Base-by-base conservation (phyloP, 1,140 invertebrate species). In the Mycetomoellerius zeteki region DNA sequence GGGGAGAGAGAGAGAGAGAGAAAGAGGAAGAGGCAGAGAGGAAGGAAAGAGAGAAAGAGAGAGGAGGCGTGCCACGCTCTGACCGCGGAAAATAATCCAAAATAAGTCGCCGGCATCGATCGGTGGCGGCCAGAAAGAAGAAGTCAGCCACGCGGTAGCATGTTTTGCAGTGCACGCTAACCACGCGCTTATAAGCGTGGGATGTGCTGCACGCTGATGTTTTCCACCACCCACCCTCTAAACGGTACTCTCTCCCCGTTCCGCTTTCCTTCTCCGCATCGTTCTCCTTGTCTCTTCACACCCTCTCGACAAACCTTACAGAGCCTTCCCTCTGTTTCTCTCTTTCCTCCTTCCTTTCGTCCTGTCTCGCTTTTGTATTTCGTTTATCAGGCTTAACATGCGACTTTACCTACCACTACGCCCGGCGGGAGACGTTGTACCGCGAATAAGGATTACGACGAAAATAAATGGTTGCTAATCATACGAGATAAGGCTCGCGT, bases 371-470 rank as follows among this genome's bases (percentile, higher is more conserved):
- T 92, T 92, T 93, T 93, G 88, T 91, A 92, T 93, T 93, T 93
- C 92, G 91, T 93, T 93, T 93, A 93, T 93, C 93, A 90, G 92
- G 86, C 92, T 91, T 88, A 93, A 93, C 93, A 93, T 93, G 93
- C 93, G 92, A 93, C 92, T 93, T 93, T 86, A 88, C 89, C 89
- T 82, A 88, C 56, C 89, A 81, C 81, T 84, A 82, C 81, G 88
- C 86, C 78, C 87, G 88, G 47, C 76, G 71, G 58, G 72, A 62
- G 85, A 7, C 30, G 65, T 78, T 72, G 37, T 47, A 56, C 56
- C 86, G 27, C 86, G 90, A 84, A 80, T 87, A 88, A 82, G 86
- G 86, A 89, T 89, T 88, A 89, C 78, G 65, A 92, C 50, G 72
- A 78, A 69, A 87, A 89, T 72, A 72, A 54, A 77, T 78, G 71